Percentiles rank a stretch among this genome's conserved stretches.
These are phyloP conservation scores for Planococcus citri DNA, from an alignment of 1,140 invertebrate species.

Conservation along the genomic window DNA sequence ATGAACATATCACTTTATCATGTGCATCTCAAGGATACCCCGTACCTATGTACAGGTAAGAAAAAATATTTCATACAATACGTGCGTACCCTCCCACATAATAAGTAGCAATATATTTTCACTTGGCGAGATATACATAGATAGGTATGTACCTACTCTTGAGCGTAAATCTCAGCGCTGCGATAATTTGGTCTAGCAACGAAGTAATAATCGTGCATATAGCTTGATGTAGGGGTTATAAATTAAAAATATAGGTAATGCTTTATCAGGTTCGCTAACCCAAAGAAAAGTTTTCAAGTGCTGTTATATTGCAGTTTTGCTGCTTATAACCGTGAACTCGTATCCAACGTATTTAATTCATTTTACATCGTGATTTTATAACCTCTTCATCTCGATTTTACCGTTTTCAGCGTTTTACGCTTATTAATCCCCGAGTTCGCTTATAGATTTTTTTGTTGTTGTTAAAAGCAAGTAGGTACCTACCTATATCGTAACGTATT, in stretches of 20 bases:
- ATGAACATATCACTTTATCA: slow-evolving; percentile 54
- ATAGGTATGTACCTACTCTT: too few species aligned
- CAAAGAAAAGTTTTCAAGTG: neutral
- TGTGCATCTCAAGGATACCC: slow-evolving; percentile 66
- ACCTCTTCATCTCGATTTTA: neutral
- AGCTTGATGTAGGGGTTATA: neutral
- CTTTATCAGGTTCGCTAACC: neutral
- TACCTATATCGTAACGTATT: too few species aligned
- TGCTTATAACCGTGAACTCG: neutral
- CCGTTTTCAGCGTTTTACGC: neutral
- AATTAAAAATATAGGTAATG: neutral
- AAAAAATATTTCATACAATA: too few species aligned
- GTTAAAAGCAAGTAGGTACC: too few species aligned
- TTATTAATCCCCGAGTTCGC: neutral
- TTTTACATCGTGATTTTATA: neutral
- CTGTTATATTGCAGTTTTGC: neutral
- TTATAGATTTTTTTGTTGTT: neutral
- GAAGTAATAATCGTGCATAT: too few species aligned
- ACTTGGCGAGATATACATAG: too few species aligned
- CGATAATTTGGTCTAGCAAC: too few species aligned
- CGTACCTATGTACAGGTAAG: slow-evolving; percentile 57
- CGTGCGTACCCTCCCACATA: too few species aligned
- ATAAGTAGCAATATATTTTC: too few species aligned
- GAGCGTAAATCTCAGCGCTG: too few species aligned
- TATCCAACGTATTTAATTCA: neutral